Evolutionary conservation across 2,888 invertebrate species (phyloP), one percentile per base, ranked within the genome.

Genomic region (Caprella mutica): DNA sequence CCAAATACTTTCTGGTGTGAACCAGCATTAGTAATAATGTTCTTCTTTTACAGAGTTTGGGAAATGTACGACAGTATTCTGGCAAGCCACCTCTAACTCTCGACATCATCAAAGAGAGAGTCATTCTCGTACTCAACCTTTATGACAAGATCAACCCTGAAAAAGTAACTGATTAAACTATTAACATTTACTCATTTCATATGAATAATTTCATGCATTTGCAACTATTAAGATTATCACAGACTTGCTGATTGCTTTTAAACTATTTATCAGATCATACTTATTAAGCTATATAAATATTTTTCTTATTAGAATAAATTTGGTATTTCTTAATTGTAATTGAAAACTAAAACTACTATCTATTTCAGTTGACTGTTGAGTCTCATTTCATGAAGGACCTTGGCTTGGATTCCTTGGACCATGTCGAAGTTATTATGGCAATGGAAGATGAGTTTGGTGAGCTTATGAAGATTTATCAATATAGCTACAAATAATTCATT

Each of bases 341-440:
- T 14, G 14, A 33, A 33, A 14, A 33, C 33, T 33, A 33, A 33
- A 33, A 33, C 33, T 33, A 9, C 8, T 33, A 8, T 9, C 33
- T 33, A 33, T 33, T 80, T 63, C 77, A 98, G 96, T 75, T 98
- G 39, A 81, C 80, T n/a, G 72, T 90, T 68, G 86, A 96, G 9
- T 88, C 93, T 52, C 96, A 98, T 76, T 97, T 99, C 74, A 86
- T 92, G 69, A 92, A 89, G 70, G 98, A 98, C 74, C 79, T 97
- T 68, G 98, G 98, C 29, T 77, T 99, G 66, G 98, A 99, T 73
- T 97, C 97, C 1, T 77, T 99, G 68, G 98, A 99, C 77, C 97
- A 97, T 75, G 97, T 99, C 44, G 98, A 99, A 77, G 86, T 99
- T 55, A 93, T 99, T 66, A 97, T 98, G 94, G 94, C 94, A 1